phyloP scores from a whole-genome alignment of 2,113 vertebrate genomes.

The Bufo gargarizans region DNA sequence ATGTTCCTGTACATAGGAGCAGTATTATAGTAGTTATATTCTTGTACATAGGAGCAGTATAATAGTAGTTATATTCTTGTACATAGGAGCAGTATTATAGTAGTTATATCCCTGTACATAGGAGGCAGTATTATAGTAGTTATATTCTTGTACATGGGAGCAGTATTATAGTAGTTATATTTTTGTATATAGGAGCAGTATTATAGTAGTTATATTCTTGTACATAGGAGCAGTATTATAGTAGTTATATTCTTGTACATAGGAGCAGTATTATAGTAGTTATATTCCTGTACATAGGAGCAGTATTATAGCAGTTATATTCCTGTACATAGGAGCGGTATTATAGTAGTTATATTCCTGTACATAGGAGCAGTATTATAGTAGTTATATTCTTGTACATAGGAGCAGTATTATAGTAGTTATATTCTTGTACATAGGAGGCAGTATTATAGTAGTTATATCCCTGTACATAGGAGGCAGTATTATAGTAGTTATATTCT shows the following conservation, averaged over 20 bases:
- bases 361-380: not conserved
- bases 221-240: not conserved
- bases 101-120: not conserved
- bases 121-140: not conserved
- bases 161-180: not conserved
- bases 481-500: too few species aligned
- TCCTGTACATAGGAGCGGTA: not conserved
- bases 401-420: slow-evolving; percentile 4
- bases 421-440: not conserved
- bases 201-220: not conserved
- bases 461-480: too few species aligned
- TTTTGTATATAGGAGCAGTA: not conserved
- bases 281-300: not conserved
- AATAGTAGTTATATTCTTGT: not conserved
- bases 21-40: slow-evolving; percentile 9
- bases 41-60: not conserved
- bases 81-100: not conserved
- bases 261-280: not conserved
- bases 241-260: not conserved
- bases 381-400: not conserved
- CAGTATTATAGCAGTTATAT: slow-evolving; percentile 8
- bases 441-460: too few species aligned
- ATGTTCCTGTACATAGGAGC: not conserved
- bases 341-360: not conserved
- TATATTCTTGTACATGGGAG: not conserved